Conservation (phyloP, 2,113 vertebrate species). For the Engystomops pustulosus region DNA sequence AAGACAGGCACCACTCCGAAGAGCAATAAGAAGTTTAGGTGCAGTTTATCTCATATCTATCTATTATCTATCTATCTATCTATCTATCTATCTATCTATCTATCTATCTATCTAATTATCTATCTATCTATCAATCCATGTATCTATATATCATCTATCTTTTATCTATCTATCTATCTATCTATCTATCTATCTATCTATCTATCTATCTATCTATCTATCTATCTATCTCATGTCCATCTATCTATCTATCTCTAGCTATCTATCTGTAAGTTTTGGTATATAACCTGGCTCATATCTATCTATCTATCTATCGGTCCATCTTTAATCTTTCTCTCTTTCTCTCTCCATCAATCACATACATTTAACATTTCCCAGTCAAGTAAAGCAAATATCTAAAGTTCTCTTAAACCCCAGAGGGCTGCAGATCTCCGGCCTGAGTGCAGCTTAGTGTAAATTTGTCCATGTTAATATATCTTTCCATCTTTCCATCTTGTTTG, state of each 20-base stretch:
- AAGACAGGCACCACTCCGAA: too few species aligned
- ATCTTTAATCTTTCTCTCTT: not conserved
- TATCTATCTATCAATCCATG: not conserved
- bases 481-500: not conserved
- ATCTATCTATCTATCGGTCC: not conserved
- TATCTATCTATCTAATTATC: not conserved
- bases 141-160: slow-evolving; percentile 14
- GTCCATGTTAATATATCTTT: not conserved
- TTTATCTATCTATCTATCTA: slow-evolving; percentile 11
- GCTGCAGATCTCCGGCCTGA: not conserved
- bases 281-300: too few species aligned
- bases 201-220: slow-evolving; percentile 16
- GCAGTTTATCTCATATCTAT: too few species aligned
- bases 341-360: not conserved
- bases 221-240: slow-evolving; percentile 21
- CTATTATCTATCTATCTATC: too few species aligned
- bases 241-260: not conserved
- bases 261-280: too few species aligned
- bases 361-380: not conserved
- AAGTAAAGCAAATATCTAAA: too few species aligned
- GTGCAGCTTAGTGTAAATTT: not conserved
- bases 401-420: not conserved
- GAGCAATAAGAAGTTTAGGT: too few species aligned
- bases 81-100: slow-evolving; percentile 1
- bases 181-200: slow-evolving; percentile 14